Percentiles rank a stretch among this genome's conserved stretches.
Evolutionary conservation across 2,113 vertebrate species (phyloP).

Genomic region (Hymenochirus boettgeri): DNA sequence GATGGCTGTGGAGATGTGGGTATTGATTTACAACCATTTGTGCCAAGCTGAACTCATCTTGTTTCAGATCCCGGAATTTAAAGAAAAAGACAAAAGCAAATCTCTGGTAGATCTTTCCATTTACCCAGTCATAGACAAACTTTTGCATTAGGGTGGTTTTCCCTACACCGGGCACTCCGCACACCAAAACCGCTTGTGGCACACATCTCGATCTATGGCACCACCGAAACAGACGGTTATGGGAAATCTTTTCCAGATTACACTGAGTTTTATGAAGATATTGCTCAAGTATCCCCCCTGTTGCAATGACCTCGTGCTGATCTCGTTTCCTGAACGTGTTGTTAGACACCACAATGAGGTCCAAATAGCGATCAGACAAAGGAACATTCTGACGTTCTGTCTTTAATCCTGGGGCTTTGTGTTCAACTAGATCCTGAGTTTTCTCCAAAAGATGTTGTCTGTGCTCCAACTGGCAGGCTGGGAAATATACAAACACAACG

Average conservation of each 20-base stretch:
- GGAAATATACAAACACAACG: neutral
- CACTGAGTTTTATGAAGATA: neutral
- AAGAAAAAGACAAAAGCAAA: conserved; percentile 54
- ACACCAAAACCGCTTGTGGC: conserved; percentile 44
- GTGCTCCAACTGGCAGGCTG: conserved; percentile 8
- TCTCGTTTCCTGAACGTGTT: neutral
- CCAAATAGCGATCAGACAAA: conserved; percentile 19
- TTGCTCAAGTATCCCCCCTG: conserved; percentile 10
- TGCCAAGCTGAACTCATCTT: conserved; percentile 42
- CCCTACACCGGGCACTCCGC: conserved; percentile 60
- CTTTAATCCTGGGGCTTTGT: neutral
- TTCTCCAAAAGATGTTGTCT: conserved; percentile 8
- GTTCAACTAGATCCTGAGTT: neutral
- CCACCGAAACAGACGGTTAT: conserved; percentile 33
- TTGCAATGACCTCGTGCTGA: conserved; percentile 20
- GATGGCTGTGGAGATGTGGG: conserved; percentile 19
- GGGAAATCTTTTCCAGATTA: neutral
- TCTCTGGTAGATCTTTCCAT: conserved; percentile 22
- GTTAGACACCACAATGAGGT: conserved; percentile 21
- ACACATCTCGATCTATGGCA: neutral
- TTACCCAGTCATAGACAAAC: conserved; percentile 31
- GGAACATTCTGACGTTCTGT: neutral
- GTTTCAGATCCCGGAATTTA: conserved; percentile 45
- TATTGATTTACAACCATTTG: conserved; percentile 45
- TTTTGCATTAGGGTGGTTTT: conserved; percentile 63